A percentile compares a stretch with the other conserved stretches of the same genome.
phyloP scores from a whole-genome alignment of 2,797 vertebrate species.

The Gorsachius magnificus region DNA sequence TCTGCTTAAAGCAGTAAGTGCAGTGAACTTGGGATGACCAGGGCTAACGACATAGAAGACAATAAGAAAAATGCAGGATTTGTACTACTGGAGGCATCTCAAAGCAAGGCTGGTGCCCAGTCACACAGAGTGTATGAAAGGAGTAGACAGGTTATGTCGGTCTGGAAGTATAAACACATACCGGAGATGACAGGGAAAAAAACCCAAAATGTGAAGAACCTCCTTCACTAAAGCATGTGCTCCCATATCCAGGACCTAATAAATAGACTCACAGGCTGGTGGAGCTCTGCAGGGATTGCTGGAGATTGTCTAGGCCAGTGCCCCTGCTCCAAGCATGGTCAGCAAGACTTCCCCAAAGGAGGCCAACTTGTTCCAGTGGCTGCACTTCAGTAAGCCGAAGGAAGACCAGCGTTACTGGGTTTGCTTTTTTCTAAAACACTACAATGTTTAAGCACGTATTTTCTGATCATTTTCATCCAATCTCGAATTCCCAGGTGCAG shows the following conservation, averaged over 20 bases:
- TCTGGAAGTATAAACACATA: not conserved
- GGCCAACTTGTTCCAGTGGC: not conserved
- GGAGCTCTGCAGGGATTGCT: too few relatives aligned
- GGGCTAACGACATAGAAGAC: not conserved
- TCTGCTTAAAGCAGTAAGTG: not conserved
- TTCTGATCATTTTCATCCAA: not conserved
- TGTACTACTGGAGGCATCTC: not conserved
- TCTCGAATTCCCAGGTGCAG: not conserved
- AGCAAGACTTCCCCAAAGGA: not conserved
- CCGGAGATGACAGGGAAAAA: not conserved
- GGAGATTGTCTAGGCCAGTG: too few relatives aligned
- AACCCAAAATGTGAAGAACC: not conserved
- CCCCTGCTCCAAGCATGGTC: not conserved
- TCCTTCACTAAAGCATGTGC: not conserved
- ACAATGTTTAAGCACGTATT: not conserved
- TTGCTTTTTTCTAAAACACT: not conserved
- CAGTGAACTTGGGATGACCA: not conserved
- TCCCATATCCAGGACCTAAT: not conserved
- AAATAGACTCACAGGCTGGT: too few relatives aligned
- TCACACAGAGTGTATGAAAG: not conserved
- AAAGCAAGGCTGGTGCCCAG: not conserved
- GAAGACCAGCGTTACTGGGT: not conserved
- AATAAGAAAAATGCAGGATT: not conserved
- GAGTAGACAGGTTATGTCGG: not conserved
- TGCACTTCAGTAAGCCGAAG: not conserved